Conservation (phyloP, 2,113 vertebrate genomes). For the Myxocyprinus asiaticus region DNA sequence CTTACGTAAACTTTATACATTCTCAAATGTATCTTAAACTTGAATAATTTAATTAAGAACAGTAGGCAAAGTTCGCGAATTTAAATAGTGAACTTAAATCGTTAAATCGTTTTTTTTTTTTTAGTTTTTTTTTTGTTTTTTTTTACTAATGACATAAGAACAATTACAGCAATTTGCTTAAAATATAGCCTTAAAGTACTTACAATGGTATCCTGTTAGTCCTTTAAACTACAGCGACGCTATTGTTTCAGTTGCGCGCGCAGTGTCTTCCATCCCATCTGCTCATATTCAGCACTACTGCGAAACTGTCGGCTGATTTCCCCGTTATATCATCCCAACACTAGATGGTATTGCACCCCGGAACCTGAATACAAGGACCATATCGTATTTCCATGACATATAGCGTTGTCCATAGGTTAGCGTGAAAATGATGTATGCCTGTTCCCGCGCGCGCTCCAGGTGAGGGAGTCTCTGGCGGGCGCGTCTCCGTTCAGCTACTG, state of each 20-base stretch:
- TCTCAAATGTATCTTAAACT: too few species aligned
- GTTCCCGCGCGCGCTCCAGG: background rate
- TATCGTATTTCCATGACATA: background rate
- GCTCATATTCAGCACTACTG: slow-evolving; percentile 11
- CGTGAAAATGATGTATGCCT: background rate
- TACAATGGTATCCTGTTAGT: slow-evolving; percentile 2
- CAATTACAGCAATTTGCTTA: too few species aligned
- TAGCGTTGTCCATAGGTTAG: background rate
- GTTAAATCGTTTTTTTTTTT: too few species aligned
- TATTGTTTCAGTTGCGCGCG: background rate
- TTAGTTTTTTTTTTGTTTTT: too few species aligned
- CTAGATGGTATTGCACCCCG: slow-evolving; percentile 9
- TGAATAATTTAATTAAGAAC: too few species aligned
- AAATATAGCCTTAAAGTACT: background rate
- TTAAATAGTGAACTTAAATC: too few species aligned
- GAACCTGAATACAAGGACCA: slow-evolving; percentile 7
- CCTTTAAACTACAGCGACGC: background rate
- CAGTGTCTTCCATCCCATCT: slow-evolving; percentile 59
- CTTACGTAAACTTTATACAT: too few species aligned
- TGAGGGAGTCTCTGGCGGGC: background rate
- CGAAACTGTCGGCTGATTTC: slow-evolving; percentile 8
- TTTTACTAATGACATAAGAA: too few species aligned
- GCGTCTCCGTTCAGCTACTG: slow-evolving; percentile 29
- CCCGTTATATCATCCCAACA: slow-evolving; percentile 10
- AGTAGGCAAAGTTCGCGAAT: too few species aligned